Evolutionary conservation across 2,113 vertebrate species (phyloP), one percentile per base, ranked within the genome.

Genomic region (Camarhynchus parvulus): DNA sequence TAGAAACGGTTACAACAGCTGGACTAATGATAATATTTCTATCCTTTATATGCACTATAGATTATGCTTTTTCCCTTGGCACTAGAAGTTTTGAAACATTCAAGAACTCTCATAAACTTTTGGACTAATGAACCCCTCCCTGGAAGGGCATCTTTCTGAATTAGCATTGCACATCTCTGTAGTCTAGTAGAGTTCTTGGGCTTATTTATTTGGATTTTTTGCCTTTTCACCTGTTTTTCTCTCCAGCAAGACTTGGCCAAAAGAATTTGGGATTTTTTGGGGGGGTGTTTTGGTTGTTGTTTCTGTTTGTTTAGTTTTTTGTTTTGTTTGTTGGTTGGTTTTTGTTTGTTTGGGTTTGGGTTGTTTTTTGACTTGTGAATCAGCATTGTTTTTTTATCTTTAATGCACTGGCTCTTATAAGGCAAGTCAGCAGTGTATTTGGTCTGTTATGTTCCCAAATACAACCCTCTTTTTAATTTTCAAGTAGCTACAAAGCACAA

Each of bases 241-340:
- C 25, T 76, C 39, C 52, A n/a, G 27, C 30, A 62, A 5, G 31
- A 50, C 7, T 59, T 85, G 20, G 33, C 19, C 8, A 35, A 49
- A 69, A 67, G 7, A 7, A 2, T 25, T 17, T 21, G 21, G 2
- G 1, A 2, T 6, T 31, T 53, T 50, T 5, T n/a, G 12, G 1
- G 7, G 7, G 9, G 8, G 2, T 1, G 15, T 19, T 52, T 52
- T 35, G 5, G 11, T 63, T 62, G 19, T 20, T 42, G 22, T 2
- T 63, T 72, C 16, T 2, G 5, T 30, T 7, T 33, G 7, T 13
- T 41, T 31, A 2, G 11, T 39, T 31, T 3, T 21, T 63, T 44
- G 4, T 10, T 42, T 63, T 53, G 7, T 44, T 59, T 58, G 6
- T 72, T 55, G 33, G 22, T 23, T 25, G 9, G 21, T 23, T 30